These are phyloP conservation scores for Xiphorhynchus erythropygius DNA, from an alignment of 2,797 vertebrate genomes.

Conservation along the genomic window DNA sequence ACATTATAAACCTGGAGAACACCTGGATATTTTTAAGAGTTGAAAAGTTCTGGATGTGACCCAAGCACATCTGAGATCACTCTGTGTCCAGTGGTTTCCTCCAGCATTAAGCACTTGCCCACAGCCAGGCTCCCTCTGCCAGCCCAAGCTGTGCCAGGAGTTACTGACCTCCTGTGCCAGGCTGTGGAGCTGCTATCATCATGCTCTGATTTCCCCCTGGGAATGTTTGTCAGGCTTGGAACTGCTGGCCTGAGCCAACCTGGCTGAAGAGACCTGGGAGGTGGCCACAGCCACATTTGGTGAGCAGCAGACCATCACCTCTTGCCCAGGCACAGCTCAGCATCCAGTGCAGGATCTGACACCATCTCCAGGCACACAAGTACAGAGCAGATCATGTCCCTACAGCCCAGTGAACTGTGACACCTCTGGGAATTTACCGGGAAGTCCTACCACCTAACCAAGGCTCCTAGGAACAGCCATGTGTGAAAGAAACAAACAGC, in stretches of 20 bases:
- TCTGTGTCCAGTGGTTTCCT: neutral
- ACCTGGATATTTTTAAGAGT: neutral
- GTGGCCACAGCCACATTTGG: neutral
- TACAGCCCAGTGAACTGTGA: neutral
- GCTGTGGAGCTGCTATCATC: neutral
- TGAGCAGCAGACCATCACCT: neutral
- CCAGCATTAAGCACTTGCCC: neutral
- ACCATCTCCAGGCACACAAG: neutral
- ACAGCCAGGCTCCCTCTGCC: neutral
- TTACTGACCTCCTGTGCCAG: neutral
- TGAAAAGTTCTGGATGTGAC: neutral
- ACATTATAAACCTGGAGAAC: neutral
- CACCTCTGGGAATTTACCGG: neutral
- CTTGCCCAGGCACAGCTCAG: neutral
- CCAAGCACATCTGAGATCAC: accelerated
- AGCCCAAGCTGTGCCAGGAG: neutral
- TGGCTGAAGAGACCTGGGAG: neutral
- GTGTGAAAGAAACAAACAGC: neutral
- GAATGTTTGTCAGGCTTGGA: neutral
- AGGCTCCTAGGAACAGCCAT: neutral
- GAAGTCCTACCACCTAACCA: neutral
- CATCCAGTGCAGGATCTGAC: neutral
- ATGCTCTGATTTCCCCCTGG: neutral
- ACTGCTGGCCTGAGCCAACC: neutral
- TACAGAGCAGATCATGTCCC: neutral